Percentiles rank a stretch among this genome's conserved stretches.
phyloP scores from a whole-genome alignment of 2,888 invertebrate species.

The Penaeus monodon region DNA sequence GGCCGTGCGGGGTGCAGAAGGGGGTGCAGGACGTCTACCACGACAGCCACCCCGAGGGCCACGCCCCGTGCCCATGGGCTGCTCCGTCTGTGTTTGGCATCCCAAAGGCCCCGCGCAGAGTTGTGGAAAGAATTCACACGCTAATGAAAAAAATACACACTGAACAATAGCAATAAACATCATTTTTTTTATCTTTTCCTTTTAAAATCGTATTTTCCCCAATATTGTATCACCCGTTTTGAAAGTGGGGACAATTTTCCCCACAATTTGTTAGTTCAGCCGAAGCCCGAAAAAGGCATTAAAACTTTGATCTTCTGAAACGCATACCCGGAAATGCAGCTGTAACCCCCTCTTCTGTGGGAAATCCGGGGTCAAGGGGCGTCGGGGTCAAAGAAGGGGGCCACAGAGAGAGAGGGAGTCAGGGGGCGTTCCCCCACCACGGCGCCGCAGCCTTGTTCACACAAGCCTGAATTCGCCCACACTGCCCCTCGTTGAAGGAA shows the following conservation, averaged over 20 bases:
- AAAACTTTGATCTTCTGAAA: no score
- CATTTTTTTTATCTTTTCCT: no score
- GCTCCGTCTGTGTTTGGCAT: not conserved
- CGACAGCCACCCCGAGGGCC: conserved; percentile 21
- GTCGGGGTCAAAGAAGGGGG: not conserved
- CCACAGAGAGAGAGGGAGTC: conserved; percentile 30
- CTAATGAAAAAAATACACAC: no score
- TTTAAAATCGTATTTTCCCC: no score
- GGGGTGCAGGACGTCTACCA: conserved; percentile 32
- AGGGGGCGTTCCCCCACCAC: conserved; percentile 21
- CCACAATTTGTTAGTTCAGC: no score
- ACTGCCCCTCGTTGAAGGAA: not conserved
- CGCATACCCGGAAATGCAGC: conserved; percentile 17
- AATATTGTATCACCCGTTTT: no score
- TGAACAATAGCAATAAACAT: not conserved
- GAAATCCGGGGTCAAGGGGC: conserved; percentile 21
- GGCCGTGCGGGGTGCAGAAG: conserved; percentile 9
- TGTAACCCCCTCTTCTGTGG: conserved; percentile 4
- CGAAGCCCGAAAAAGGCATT: no score
- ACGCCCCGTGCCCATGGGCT: conserved; percentile 22
- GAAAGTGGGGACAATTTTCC: no score
- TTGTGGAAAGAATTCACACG: not conserved
- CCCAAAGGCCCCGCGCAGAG: not conserved
- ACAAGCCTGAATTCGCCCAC: conserved; percentile 25
- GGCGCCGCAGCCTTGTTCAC: conserved; percentile 21